Evolutionary conservation across 2,888 invertebrate species (phyloP).

Genomic region (Caenorhabditis sp.): DNA sequence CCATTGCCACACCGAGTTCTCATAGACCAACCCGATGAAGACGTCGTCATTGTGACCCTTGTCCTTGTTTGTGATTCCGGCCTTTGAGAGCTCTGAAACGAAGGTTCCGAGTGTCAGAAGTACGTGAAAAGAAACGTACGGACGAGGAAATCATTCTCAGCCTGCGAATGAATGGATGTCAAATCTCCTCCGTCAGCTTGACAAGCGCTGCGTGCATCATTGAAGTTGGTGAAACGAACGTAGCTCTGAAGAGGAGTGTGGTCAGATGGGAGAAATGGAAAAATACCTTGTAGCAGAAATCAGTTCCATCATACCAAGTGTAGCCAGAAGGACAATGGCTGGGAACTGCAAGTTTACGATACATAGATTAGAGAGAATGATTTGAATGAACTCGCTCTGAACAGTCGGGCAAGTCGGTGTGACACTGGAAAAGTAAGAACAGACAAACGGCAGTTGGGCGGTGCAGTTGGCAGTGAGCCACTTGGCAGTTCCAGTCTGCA

Average conservation of each 20-base stretch:
- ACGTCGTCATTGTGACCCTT: slow-evolving; percentile 43
- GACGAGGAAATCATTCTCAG: slow-evolving; percentile 50
- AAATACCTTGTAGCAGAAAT: slow-evolving; percentile 49
- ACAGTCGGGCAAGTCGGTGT: slow-evolving; percentile 45
- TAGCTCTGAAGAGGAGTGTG: too few relatives aligned
- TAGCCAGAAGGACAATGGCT: slow-evolving; percentile 56
- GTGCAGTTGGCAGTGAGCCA: slow-evolving; percentile 50
- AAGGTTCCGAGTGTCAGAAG: background rate
- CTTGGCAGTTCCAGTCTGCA: slow-evolving; percentile 42
- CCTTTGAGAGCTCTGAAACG: slow-evolving; percentile 47
- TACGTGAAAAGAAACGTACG: slow-evolving; percentile 9
- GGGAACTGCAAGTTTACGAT: slow-evolving; percentile 22
- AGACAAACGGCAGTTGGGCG: slow-evolving; percentile 35
- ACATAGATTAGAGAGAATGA: background rate
- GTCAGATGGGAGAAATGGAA: too few relatives aligned
- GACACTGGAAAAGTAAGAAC: slow-evolving; percentile 33
- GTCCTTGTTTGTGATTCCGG: slow-evolving; percentile 49
- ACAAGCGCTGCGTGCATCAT: slow-evolving; percentile 46
- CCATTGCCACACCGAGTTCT: slow-evolving; percentile 50
- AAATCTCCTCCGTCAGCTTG: slow-evolving; percentile 53
- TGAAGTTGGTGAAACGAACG: slow-evolving; percentile 39
- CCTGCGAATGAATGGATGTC: slow-evolving; percentile 42
- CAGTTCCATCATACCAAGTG: slow-evolving; percentile 48
- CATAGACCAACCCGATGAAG: slow-evolving; percentile 43
- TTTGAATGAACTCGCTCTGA: slow-evolving; percentile 7